Conservation (phyloP, 2,113 vertebrate genomes). For the Candoia aspera region DNA sequence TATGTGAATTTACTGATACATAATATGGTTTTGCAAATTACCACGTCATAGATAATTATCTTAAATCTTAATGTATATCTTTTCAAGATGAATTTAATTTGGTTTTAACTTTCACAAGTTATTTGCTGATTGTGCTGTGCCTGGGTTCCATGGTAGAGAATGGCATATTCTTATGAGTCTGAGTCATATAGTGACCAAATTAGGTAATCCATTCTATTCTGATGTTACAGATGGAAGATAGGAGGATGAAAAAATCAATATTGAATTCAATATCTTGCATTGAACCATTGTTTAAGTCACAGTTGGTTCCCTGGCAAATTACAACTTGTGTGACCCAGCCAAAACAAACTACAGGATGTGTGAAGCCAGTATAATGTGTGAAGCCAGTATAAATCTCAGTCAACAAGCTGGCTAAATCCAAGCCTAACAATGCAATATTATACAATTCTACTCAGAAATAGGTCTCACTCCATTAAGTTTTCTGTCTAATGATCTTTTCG, state of each 20-base stretch:
- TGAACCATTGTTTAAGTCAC: neutral
- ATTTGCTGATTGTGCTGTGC: neutral
- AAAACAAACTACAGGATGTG: neutral
- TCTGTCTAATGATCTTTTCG: neutral
- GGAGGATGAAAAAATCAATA: neutral
- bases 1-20: neutral
- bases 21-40: neutral
- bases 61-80: neutral
- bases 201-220: neutral
- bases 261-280: neutral
- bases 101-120: neutral
- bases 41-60: neutral
- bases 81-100: neutral
- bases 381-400: neutral
- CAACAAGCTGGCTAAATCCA: neutral
- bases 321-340: neutral
- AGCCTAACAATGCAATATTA: neutral
- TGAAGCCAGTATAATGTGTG: neutral
- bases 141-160: neutral
- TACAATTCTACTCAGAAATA: neutral
- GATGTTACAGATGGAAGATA: neutral
- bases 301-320: neutral
- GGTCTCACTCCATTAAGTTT: neutral
- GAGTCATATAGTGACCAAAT: neutral
- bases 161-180: neutral